Evolutionary conservation across 2,113 vertebrate species (phyloP), one percentile per base, ranked within the genome.

Genomic region (Periophthalmodon schlosseri): DNA sequence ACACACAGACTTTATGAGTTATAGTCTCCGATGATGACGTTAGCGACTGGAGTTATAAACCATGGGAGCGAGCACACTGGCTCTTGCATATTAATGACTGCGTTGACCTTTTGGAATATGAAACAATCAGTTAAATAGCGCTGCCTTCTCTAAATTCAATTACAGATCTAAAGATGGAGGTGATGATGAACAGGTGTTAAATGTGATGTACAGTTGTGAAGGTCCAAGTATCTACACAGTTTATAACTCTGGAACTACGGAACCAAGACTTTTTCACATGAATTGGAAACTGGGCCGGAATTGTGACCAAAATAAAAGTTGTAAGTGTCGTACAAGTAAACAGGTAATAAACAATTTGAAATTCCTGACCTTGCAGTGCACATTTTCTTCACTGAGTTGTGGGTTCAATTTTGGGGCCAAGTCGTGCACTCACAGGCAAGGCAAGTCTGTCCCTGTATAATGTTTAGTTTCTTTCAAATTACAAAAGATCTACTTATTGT

Each of bases 21-120:
- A 65, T 36, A 10, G 33, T 64, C 16, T 36, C 61, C 9, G 20
- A 49, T 47, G 44, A 68, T 68, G 34, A 36, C n/a, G 39, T 11
- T 7, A 65, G 9, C 4, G 64, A 13, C 64, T 12, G 64, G 11
- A 24, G 46, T 44, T 15, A 44, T 68, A 24, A 68, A 68, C 39
- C 12, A 12, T 8, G 10, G 44, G 66, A 36, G 63, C 16, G 33
- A n/a, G n/a, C 34, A 21, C 12, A 8, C 34, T 44, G 33, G 34
- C 63, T 65, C 63, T 65, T 44, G 63, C 66, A 68, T 68, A 21
- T 68, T 68, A 68, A 68, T 6, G 44, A 65, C 66, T 49, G 66
- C 66, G 46, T 28, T 49, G 66, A 68, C 66, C 66, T 68, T 68
- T 65, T 49, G 21, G 21, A 23, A 68, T 68, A 44, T 8, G 14